Evolutionary conservation across 1,140 invertebrate species (phyloP), one percentile per base, ranked within the genome.

Genomic region (Calephelis nemesis): DNA sequence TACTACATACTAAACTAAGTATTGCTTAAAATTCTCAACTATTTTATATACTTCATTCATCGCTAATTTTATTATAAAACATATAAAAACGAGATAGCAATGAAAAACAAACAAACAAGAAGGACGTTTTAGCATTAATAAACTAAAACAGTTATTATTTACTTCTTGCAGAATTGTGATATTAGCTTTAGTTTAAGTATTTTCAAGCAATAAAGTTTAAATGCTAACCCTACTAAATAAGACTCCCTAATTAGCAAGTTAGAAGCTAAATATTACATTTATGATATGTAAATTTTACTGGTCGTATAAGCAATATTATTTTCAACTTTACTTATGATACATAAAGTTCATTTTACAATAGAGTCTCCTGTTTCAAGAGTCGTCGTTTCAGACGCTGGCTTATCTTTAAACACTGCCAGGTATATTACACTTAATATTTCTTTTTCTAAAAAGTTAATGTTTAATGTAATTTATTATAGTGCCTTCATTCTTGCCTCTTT

Each of bases 211-310:
- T 45, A 45, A 45, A 45, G 7, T 45, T 45, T 45, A 45, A 7
- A 45, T 76, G 77, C 77, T 71, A 74, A 83, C 85, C 70, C 47
- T 88, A 78, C 84, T 65, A 67, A 74, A 82, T 85, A 81, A 82
- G 78, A 77, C 78, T 80, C 85, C 85, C 86, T 88, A 88, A 90
- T 90, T 90, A 90, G 85, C 85, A 88, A 87, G 84, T 87, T 84
- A 83, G 83, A 83, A 90, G 87, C 85, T 88, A 90, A 90, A 90
- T 90, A 90, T 90, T 85, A 88, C 87, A 88, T 88, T 90, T 90
- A 90, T 90, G 86, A 87, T 84, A 90, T 90, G 85, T 87, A 90
- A 90, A 90, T 88, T 88, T 87, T 79, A 72, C 80, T 82, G 73
- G 83, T 75, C 63, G 70, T 79, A 72, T 70, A 73, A 79, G 64